Base-by-base conservation (phyloP, 2,113 vertebrate genomes). In the Carassius auratus region DNA sequence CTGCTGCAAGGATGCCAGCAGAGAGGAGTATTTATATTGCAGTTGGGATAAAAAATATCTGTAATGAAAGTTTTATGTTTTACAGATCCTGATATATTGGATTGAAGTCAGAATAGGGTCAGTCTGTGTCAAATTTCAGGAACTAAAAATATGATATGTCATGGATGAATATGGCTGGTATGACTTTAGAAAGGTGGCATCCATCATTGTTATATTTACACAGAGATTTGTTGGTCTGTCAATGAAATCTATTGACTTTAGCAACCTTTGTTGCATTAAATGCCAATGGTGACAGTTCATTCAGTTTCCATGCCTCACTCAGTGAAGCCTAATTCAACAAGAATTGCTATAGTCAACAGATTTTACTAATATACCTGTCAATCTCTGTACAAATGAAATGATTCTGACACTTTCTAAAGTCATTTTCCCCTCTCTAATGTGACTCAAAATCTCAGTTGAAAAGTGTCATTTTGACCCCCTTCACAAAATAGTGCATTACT, bases 21-120 rank as follows among this genome's bases (percentile, higher is more conserved):
- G 23, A 81, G 23, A 68, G n/a, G n/a, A 12, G 23, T 33, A 68
- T 50, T 81, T 52, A 30, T 68, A 52, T 48, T 81, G 61, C 17
- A 61, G 76, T 38, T 38, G 17, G 19, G 36, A 61, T 78, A n/a
- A 13, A 21, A 10, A 30, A 21, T 14, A 8, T 33, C 26, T 17
- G 19, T 33, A 81, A 52, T 68, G 4, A 81, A 10, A 79, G 62
- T 23, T 79, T 79, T 15, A 57, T 52, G 13, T 14, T 75, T 14
- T 59, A 30, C 76, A 78, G 19, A 50, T 81, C 2, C 15, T 68
- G 17, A 21, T 80, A 64, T 45, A 45, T 64, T 38, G 33, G 55
- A 21, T 61, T 7, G 10, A 61, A 38, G 55, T 45, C 59, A 80
- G 59, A 23, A 80, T 45, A 13, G 9, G 12, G 8, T 64, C 55